Percentiles rank a stretch among this genome's conserved stretches.
phyloP scores from a whole-genome alignment of 1,140 invertebrate species.

The Whitmania pigra region DNA sequence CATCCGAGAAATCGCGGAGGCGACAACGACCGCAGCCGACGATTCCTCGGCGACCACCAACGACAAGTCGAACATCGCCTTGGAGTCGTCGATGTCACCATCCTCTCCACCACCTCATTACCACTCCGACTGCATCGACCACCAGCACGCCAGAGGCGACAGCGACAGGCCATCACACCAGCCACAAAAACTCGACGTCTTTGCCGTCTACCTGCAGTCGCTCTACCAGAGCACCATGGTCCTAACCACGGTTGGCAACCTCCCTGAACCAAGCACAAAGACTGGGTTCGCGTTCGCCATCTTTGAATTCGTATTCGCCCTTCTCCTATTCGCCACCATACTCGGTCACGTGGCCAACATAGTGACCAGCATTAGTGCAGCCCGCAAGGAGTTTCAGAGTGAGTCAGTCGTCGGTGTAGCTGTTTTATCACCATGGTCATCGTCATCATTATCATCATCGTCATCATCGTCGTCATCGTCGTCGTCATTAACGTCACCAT shows the following conservation, averaged over 20 bases:
- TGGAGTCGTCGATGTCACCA: too few species aligned
- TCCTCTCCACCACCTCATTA: too few species aligned
- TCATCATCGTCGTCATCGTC: not conserved
- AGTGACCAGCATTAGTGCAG: conserved; percentile 40
- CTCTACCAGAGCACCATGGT: conserved; percentile 96
- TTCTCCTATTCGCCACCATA: conserved; percentile 42
- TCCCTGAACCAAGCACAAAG: conserved; percentile 62
- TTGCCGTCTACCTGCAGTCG: conserved; percentile 71
- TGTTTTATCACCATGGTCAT: not conserved
- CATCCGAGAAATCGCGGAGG: too few species aligned
- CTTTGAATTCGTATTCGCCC: conserved; percentile 39
- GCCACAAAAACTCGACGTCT: conserved; percentile 16
- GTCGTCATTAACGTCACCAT: not conserved
- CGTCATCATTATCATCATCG: not conserved
- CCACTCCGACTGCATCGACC: too few species aligned
- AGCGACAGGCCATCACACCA: conserved; percentile 13
- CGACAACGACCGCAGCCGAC: too few species aligned
- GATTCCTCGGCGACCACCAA: too few species aligned
- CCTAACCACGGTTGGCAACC: conserved; percentile 68
- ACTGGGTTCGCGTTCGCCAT: conserved; percentile 45
- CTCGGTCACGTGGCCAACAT: conserved; percentile 43
- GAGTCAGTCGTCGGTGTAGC: not conserved
- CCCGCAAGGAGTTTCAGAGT: conserved; percentile 41
- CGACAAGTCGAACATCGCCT: too few species aligned
- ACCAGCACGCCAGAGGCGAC: too few species aligned